A percentile compares a stretch with the other conserved stretches of the same genome.
phyloP scores from a whole-genome alignment of 1,140 invertebrate genomes.

The Cephus cinctus region DNA sequence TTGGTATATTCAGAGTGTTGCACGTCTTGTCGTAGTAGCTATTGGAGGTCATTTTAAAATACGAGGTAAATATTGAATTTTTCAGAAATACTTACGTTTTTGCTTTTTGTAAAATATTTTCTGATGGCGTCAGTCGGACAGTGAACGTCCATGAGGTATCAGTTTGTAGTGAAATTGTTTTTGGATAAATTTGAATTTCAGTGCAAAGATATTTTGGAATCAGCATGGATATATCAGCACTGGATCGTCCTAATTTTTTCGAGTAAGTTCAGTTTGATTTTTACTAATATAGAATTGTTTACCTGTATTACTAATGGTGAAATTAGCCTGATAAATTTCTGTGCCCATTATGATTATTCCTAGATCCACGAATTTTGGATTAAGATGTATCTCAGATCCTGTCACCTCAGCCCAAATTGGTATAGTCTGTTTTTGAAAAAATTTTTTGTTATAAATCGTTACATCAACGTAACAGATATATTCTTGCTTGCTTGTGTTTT shows the following conservation, averaged over 20 bases:
- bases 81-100: neutral
- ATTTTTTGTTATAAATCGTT: too few species aligned
- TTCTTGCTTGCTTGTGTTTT: too few species aligned
- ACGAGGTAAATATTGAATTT: too few species aligned
- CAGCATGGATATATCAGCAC: neutral
- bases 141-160: neutral
- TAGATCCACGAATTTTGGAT: neutral
- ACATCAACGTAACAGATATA: too few species aligned
- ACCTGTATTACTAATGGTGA: neutral
- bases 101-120: neutral
- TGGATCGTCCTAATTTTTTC: neutral
- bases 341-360: neutral
- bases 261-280: neutral
- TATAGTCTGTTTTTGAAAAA: too few species aligned
- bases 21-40: neutral
- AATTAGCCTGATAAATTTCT: neutral
- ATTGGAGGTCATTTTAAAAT: too few species aligned
- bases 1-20: neutral
- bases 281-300: neutral
- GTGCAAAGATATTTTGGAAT: neutral
- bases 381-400: neutral
- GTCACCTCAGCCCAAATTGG: neutral
- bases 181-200: neutral
- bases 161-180: neutral
- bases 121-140: neutral